Percentiles rank a stretch among this genome's conserved stretches.
phyloP scores from a whole-genome alignment of 37 sponge, comb jelly and placozoan genomes.

The Tethya wilhelma region DNA sequence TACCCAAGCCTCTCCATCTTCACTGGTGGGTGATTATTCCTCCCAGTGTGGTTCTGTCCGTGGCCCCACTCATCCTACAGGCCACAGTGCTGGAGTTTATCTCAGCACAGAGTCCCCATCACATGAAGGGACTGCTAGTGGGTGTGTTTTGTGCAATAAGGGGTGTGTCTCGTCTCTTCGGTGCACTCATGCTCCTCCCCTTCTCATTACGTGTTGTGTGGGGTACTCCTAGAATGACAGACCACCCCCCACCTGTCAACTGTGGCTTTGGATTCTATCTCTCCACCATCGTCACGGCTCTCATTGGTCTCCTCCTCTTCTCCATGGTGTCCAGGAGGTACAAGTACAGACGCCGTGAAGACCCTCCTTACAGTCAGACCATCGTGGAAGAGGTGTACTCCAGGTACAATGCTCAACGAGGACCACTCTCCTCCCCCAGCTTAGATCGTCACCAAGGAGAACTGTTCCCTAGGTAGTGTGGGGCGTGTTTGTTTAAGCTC shows the following conservation, averaged over 20 bases:
- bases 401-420: background rate
- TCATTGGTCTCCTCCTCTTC: background rate
- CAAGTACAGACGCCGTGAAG: background rate
- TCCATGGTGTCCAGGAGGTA: background rate
- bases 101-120: conserved; percentile 1
- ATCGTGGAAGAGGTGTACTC: background rate
- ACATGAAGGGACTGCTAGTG: background rate
- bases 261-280: conserved; percentile 7
- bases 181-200: background rate
- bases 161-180: background rate
- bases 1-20: background rate
- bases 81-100: conserved; percentile 5
- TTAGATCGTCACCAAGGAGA: too few species aligned
- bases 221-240: background rate
- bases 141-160: background rate
- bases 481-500: too few species aligned
- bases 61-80: background rate
- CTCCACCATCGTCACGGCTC: background rate
- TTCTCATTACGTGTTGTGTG: background rate
- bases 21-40: background rate
- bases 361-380: background rate
- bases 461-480: too few species aligned
- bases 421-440: too few species aligned
- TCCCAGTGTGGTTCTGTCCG: background rate
- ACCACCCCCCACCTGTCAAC: background rate